Percentiles rank a stretch among this genome's conserved stretches.
phyloP scores from a whole-genome alignment of 2,888 invertebrate genomes.

The Eupithecia centaureata region DNA sequence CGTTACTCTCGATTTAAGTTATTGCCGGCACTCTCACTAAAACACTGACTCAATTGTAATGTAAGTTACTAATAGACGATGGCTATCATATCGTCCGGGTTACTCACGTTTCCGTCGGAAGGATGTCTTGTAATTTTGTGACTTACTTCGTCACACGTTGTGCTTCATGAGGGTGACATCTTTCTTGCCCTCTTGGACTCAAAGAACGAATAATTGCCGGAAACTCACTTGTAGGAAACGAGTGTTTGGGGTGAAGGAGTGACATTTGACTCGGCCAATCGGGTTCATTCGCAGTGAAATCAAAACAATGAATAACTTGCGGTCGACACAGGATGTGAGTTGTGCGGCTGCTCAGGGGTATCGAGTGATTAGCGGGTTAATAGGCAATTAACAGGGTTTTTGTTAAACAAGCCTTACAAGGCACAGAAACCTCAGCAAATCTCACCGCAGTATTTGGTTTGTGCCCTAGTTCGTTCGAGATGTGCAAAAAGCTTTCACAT shows the following conservation, averaged over 20 bases:
- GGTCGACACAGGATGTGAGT: conserved; percentile 72
- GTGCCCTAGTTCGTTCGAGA: conserved; percentile 18
- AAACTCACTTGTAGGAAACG: conserved; percentile 74
- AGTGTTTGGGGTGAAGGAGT: conserved; percentile 72
- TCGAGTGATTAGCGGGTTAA: conserved; percentile 46
- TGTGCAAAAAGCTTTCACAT: conserved; percentile 28
- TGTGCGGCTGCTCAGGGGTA: conserved; percentile 50
- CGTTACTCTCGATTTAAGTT: conserved; percentile 47
- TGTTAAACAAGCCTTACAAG: conserved; percentile 42
- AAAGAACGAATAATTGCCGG: conserved; percentile 81
- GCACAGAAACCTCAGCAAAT: conserved; percentile 37
- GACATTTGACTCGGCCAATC: conserved; percentile 82
- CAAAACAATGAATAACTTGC: conserved; percentile 72
- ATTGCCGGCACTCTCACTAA: conserved; percentile 45
- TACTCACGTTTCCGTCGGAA: conserved; percentile 80
- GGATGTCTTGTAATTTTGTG: conserved; percentile 62
- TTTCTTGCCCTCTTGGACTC: conserved; percentile 66
- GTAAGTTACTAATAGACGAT: conserved; percentile 45
- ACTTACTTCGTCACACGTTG: conserved; percentile 74
- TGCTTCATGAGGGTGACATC: conserved; percentile 71
- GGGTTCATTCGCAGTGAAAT: conserved; percentile 71
- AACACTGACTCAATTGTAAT: conserved; percentile 51
- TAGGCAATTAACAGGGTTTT: conserved; percentile 42
- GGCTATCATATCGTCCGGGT: conserved; percentile 55
- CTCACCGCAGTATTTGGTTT: conserved; percentile 26